phyloP scores from a whole-genome alignment of 2,888 invertebrate species.

The Limenitis camilla region DNA sequence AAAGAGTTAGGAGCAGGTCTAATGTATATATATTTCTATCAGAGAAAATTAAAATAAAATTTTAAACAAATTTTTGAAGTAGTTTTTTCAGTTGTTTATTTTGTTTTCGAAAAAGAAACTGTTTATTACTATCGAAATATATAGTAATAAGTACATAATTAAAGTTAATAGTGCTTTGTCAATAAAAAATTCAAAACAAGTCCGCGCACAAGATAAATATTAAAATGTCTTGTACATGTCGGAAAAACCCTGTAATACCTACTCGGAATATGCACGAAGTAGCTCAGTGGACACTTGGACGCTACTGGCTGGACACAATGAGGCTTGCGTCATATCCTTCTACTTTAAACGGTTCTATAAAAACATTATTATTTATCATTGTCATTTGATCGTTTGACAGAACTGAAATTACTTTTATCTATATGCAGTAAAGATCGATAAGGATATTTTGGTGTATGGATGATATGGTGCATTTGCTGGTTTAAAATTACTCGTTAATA shows the following conservation, averaged over 20 bases:
- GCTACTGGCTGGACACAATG: slow-evolving; percentile 46
- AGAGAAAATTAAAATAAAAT: no score
- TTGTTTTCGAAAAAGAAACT: no score
- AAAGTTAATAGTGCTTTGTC: background rate
- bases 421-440: no score
- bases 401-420: background rate
- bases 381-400: background rate
- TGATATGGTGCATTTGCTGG: no score
- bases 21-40: no score
- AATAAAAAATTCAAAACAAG: slow-evolving; percentile 5
- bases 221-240: slow-evolving; percentile 6
- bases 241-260: slow-evolving; percentile 25
- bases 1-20: no score
- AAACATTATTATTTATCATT: slow-evolving; percentile 21
- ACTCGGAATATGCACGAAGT: slow-evolving; percentile 35
- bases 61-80: no score
- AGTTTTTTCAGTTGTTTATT: no score
- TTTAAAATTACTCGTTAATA: no score
- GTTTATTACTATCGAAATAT: no score
- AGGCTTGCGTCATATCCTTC: slow-evolving; percentile 51
- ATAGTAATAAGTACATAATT: no score
- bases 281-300: slow-evolving; percentile 48
- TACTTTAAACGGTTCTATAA: slow-evolving; percentile 24
- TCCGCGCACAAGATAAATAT: slow-evolving; percentile 8
- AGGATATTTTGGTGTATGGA: no score